These are phyloP conservation scores for Tetragonula clypearis DNA, from an alignment of 1,140 invertebrate genomes.

Conservation along the genomic window DNA sequence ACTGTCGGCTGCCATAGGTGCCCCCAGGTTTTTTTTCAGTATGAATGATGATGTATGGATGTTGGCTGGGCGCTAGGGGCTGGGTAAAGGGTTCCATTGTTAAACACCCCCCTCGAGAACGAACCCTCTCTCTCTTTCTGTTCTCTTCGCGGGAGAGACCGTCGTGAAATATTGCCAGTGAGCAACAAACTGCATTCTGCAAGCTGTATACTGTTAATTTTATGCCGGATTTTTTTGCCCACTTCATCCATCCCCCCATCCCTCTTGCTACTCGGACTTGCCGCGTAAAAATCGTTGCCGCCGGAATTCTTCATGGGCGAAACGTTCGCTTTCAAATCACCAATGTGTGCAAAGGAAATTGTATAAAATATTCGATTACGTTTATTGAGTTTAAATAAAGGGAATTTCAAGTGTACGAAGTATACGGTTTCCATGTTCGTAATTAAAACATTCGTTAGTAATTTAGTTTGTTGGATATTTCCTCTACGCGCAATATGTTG, in stretches of 20 bases:
- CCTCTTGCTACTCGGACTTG: neutral
- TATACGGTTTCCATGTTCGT: too few species aligned
- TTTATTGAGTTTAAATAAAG: neutral
- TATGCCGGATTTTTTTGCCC: conserved; percentile 75
- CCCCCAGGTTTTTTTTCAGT: conserved; percentile 71
- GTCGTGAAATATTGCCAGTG: conserved; percentile 78
- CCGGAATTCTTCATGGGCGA: neutral
- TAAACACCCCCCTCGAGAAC: conserved; percentile 72
- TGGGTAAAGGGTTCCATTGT: conserved; percentile 81
- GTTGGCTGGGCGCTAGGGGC: conserved; percentile 79
- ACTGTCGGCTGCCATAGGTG: conserved; percentile 53
- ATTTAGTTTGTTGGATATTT: neutral
- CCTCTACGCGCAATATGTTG: too few species aligned
- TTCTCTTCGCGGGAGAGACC: conserved; percentile 62
- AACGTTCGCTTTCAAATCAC: neutral
- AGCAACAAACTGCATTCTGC: conserved; percentile 74
- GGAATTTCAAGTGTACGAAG: neutral
- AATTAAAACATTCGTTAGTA: too few species aligned
- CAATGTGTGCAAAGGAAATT: neutral
- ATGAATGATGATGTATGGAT: conserved; percentile 82
- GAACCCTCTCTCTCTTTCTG: conserved; percentile 54
- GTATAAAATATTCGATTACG: neutral
- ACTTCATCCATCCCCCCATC: conserved; percentile 41
- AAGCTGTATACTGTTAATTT: conserved; percentile 79
- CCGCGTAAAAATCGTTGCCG: conserved; percentile 24